Evolutionary conservation across 2,888 invertebrate genomes (phyloP), one percentile per base, ranked within the genome.

Genomic region (Drosophila vallismaia): DNA sequence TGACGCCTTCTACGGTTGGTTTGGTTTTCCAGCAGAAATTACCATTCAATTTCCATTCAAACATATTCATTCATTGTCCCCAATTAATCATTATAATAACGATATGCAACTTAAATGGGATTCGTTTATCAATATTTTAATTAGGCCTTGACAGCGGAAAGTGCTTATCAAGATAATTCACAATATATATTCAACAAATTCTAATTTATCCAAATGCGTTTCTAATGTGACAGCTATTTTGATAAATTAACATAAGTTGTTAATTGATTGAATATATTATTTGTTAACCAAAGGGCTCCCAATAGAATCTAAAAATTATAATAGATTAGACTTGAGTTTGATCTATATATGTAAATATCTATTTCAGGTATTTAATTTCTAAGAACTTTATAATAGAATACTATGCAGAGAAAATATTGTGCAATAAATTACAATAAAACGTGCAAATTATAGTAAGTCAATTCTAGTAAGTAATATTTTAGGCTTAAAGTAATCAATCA

Each of bases 121-220:
- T 79, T 83, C 66, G 57, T 49, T 77, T 72, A 74, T 80, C 69
- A 64, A 71, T 75, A 86, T 80, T 70, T 62, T 69, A 80, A 84
- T 77, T 70, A 55, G 58, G 28, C 56, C 42, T 8, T 49, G 86
- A 64, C 77, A 66, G 52, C n/a, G 53, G 42, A 38, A 52, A 59
- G 26, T 48, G 66, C 55, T 38, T 67, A 64, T 31, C 63, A 64
- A 70, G 63, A 62, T 70, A 62, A 62, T 72, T 72, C 38, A 12
- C 38, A 14, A 36, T 40, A 70, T 38, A 33, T 70, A 54, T 62
- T 71, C 53, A 38, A 54, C 29, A 36, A 71, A 63, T 53, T 71
- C 63, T 26, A 53, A 50, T 62, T 51, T 64, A 64, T 64, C 45
- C 68, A 67, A 64, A 64, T 66, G 51, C 36, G 28, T 40, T 60